A percentile compares a stretch with the other conserved stretches of the same genome.
These are phyloP conservation scores for Cryptomyrus ogoouensis DNA, from an alignment of 2,113 vertebrate genomes.

Conservation along the genomic window DNA sequence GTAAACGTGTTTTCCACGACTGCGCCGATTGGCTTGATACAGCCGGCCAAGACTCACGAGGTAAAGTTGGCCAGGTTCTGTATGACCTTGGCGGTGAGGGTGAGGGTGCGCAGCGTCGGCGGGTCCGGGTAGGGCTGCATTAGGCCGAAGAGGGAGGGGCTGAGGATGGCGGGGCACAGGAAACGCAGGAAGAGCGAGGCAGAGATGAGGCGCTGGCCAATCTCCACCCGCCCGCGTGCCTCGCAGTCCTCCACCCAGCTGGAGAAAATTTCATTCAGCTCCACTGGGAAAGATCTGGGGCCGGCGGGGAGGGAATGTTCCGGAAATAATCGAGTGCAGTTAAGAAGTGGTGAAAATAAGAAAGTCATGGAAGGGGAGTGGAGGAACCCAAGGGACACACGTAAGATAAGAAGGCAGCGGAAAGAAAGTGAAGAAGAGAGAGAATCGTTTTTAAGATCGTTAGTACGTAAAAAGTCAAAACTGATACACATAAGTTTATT, in stretches of 20 bases:
- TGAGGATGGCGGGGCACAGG: conserved; percentile 85
- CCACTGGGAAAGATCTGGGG: conserved; percentile 74
- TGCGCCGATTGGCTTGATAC: not conserved
- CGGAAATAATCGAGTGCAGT: not conserved
- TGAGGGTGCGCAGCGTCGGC: conserved; percentile 75
- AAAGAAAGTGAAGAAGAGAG: not conserved
- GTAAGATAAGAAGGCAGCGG: not conserved
- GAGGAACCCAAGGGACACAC: not conserved
- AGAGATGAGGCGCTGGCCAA: conserved; percentile 79
- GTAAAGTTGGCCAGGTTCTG: conserved; percentile 92
- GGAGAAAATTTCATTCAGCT: conserved; percentile 78
- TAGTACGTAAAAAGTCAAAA: not conserved
- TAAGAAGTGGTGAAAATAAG: not conserved
- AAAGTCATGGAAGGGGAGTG: not conserved
- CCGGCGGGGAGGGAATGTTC: not conserved
- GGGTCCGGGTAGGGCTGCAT: conserved; percentile 76
- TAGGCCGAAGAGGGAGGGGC: conserved; percentile 87
- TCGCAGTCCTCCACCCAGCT: conserved; percentile 74
- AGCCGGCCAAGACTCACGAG: conserved; percentile 57
- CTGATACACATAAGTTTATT: not conserved
- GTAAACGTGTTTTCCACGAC: not conserved
- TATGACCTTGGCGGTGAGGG: conserved; percentile 88
- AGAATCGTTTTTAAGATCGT: not conserved
- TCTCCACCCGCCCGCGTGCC: conserved; percentile 57
- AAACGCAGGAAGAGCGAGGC: conserved; percentile 89